These are phyloP conservation scores for Morpho deidamia DNA, from an alignment of 2,888 invertebrate species.

Conservation along the genomic window DNA sequence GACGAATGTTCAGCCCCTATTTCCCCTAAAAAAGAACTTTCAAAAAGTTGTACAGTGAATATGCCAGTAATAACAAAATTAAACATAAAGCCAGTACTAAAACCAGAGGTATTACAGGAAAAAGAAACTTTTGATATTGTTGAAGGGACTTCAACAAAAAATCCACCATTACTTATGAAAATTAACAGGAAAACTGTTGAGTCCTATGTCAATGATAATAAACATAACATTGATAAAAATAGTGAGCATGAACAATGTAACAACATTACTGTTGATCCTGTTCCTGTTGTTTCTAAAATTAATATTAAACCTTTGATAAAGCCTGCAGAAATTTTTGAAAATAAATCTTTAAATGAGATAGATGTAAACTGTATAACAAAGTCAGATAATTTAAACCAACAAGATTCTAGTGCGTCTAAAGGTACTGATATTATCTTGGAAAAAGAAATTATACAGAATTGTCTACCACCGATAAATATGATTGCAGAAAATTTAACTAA, in stretches of 20 bases:
- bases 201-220: conserved; percentile 43
- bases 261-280: conserved; percentile 38
- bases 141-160: conserved; percentile 45
- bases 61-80: conserved; percentile 62
- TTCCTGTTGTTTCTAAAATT: conserved; percentile 43
- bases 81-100: conserved; percentile 71
- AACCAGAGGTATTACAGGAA: conserved; percentile 52
- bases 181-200: conserved; percentile 62
- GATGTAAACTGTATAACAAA: conserved; percentile 11
- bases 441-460: conserved; percentile 16
- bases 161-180: conserved; percentile 69
- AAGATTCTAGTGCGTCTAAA: conserved; percentile 5
- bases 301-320: conserved; percentile 54
- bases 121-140: conserved; percentile 36
- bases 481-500: conserved; percentile 7
- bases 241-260: conserved; percentile 41
- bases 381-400: background rate
- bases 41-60: conserved; percentile 37
- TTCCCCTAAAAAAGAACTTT: conserved; percentile 59
- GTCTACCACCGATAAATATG: conserved; percentile 6
- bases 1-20: conserved; percentile 45
- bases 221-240: conserved; percentile 30
- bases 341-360: conserved; percentile 5
- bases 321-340: conserved; percentile 27
- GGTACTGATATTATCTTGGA: conserved; percentile 1